Evolutionary conservation across 2,888 invertebrate species (phyloP).

Genomic region (Orthonevra nobilis): DNA sequence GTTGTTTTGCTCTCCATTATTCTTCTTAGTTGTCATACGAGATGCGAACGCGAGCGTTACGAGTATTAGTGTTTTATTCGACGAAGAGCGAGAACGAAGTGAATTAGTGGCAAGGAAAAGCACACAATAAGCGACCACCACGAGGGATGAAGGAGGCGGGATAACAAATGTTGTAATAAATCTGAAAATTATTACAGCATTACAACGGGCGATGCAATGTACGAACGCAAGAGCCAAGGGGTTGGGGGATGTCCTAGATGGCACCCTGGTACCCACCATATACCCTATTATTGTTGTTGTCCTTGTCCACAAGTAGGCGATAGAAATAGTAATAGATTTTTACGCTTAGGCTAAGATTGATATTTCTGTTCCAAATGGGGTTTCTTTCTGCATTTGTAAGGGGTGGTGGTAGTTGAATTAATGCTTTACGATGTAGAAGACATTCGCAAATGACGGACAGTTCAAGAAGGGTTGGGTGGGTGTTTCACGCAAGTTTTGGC

Average conservation of each 20-base stretch:
- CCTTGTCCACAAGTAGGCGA: constrained; percentile 67
- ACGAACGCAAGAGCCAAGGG: background rate
- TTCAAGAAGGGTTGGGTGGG: background rate
- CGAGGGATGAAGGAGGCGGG: constrained; percentile 51
- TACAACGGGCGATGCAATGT: constrained; percentile 41
- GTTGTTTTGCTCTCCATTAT: constrained; percentile 8
- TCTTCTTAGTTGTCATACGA: constrained; percentile 42
- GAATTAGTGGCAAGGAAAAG: constrained; percentile 57
- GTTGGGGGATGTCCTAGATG: constrained; percentile 31
- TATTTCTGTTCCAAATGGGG: constrained; percentile 61
- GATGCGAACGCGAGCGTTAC: constrained; percentile 39
- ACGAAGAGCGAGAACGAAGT: constrained; percentile 30
- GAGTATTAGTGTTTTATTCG: constrained; percentile 49
- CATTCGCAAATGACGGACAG: constrained; percentile 7
- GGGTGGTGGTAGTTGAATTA: constrained; percentile 12
- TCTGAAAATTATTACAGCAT: constrained; percentile 70
- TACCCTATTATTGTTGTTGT: constrained; percentile 11
- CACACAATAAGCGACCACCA: no score
- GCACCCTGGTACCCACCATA: no score
- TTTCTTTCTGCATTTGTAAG: constrained; percentile 31
- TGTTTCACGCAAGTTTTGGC: constrained; percentile 12
- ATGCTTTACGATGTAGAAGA: constrained; percentile 23
- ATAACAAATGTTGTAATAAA: constrained; percentile 70
- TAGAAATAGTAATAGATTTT: constrained; percentile 67
- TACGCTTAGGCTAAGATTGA: constrained; percentile 65